Percentiles rank a stretch among this genome's conserved stretches.
Evolutionary conservation across 2,113 vertebrate species (phyloP).

Genomic region (Tachuris rubrigastra): DNA sequence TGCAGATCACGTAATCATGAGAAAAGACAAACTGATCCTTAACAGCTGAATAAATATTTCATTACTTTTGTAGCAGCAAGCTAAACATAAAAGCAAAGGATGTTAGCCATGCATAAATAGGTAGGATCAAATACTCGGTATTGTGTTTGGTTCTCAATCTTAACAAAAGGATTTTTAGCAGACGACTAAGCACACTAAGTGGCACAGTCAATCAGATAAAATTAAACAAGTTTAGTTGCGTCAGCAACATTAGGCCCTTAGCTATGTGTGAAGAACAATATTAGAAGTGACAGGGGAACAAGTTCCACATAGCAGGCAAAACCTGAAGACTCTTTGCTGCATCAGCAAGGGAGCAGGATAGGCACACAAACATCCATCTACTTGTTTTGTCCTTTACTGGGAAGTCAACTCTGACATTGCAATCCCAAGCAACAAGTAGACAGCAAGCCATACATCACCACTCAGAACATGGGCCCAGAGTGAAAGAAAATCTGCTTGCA

Average conservation of each 20-base stretch:
- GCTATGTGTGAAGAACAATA: neutral
- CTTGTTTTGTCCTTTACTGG: neutral
- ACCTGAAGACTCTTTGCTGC: neutral
- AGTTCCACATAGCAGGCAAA: neutral
- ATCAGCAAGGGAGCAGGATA: neutral
- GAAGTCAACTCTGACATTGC: neutral
- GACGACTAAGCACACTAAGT: constrained; percentile 24
- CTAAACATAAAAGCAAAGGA: constrained; percentile 21
- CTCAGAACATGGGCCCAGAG: neutral
- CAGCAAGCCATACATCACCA: neutral
- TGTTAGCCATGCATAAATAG: constrained; percentile 13
- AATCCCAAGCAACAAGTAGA: neutral
- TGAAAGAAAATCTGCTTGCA: constrained; percentile 5
- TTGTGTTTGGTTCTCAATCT: neutral
- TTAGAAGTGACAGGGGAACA: neutral
- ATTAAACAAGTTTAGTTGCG: neutral
- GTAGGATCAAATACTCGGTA: neutral
- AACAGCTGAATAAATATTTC: constrained; percentile 43
- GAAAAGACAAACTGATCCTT: neutral
- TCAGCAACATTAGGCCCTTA: constrained; percentile 16
- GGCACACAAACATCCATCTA: neutral
- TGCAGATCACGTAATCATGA: neutral
- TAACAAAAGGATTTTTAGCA: constrained; percentile 52
- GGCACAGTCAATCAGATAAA: neutral
- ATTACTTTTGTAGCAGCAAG: neutral